Conservation (phyloP, 2,113 vertebrate genomes). For the Lamprologus ornatipinnis region DNA sequence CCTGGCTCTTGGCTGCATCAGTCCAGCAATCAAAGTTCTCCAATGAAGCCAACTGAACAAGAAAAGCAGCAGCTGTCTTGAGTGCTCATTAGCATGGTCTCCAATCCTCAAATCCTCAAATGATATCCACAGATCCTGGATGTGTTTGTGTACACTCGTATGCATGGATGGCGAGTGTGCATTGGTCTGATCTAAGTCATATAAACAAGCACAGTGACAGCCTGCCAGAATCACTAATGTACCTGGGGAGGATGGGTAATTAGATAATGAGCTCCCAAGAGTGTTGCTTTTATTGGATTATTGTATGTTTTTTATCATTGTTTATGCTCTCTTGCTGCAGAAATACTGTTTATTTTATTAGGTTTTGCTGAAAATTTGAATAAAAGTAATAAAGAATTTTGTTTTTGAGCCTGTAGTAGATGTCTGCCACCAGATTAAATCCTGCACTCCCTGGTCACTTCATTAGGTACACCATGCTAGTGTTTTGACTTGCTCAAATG, state of each 20-base stretch:
- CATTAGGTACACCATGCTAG: neutral
- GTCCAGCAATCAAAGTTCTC: neutral
- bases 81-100: conserved; percentile 55
- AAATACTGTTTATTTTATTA: neutral
- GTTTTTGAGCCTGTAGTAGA: neutral
- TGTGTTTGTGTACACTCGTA: neutral
- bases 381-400: neutral
- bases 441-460: neutral
- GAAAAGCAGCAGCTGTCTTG: conserved; percentile 55
- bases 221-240: conserved; percentile 55
- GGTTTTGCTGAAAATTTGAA: neutral
- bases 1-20: neutral
- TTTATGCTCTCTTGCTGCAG: neutral
- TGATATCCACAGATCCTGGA: conserved; percentile 10
- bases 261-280: conserved; percentile 57
- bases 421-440: neutral
- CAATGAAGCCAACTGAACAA: neutral
- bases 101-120: conserved; percentile 46
- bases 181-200: conserved; percentile 33
- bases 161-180: neutral
- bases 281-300: neutral
- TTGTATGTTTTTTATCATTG: neutral
- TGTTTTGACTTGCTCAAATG: neutral
- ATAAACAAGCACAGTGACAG: conserved; percentile 56
- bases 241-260: conserved; percentile 55